Evolutionary conservation across 1,140 invertebrate species (phyloP), one percentile per base, ranked within the genome.

Genomic region (Phymorhynchus buccinoides): DNA sequence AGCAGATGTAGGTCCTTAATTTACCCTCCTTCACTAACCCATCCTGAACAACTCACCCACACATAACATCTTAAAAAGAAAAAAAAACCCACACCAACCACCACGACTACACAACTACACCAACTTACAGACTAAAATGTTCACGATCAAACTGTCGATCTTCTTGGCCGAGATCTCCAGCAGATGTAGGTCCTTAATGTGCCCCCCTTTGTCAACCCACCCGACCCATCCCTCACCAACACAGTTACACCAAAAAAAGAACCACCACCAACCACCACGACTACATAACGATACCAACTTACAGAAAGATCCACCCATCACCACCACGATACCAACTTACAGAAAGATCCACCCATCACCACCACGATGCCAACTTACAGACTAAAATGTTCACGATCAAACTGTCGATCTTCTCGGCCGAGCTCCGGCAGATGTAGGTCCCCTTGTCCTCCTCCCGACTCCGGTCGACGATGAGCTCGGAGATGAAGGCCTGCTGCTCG

Each of bases 1-100:
- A 66, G 48, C 86, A 85, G 84, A 87, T 85, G 75, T 85, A 87
- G 37, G 71, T 87, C n/a, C n/a, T n/a, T n/a, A n/a, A n/a, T n/a
- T n/a, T n/a, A n/a, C n/a, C n/a, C n/a, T n/a, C n/a, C n/a, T n/a
- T n/a, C n/a, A n/a, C n/a, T n/a, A n/a, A n/a, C n/a, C n/a, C n/a
- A n/a, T n/a, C n/a, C n/a, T n/a, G n/a, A n/a, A n/a, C n/a, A n/a
- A n/a, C n/a, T n/a, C n/a, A n/a, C n/a, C n/a, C n/a, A n/a, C n/a
- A n/a, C n/a, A n/a, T n/a, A n/a, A n/a, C n/a, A n/a, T n/a, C n/a
- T n/a, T n/a, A n/a, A n/a, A n/a, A n/a, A n/a, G n/a, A n/a, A n/a
- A n/a, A n/a, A n/a, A n/a, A n/a, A n/a, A n/a, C n/a, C n/a, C n/a
- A n/a, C n/a, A n/a, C n/a, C n/a, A n/a, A n/a, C n/a, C n/a, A n/a